Percentiles rank a stretch among this genome's conserved stretches.
phyloP scores from a whole-genome alignment of 2,888 invertebrate genomes.

The Nephrotoma appendiculata region DNA sequence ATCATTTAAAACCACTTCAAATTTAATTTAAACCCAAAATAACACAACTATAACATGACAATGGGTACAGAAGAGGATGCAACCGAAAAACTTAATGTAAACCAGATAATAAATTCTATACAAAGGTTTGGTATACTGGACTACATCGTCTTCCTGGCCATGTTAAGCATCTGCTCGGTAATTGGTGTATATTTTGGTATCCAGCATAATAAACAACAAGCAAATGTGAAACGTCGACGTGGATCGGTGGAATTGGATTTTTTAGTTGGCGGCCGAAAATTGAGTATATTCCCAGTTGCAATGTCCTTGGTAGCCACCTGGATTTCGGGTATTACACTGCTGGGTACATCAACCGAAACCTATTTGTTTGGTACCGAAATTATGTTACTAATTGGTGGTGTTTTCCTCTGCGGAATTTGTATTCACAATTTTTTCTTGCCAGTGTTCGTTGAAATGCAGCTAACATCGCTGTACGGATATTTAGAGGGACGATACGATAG shows the following conservation, averaged over 20 bases:
- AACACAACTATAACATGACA: not conserved
- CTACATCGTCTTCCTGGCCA: not conserved
- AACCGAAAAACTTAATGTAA: not conserved
- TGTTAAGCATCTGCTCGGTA: not conserved
- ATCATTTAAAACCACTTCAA: not conserved
- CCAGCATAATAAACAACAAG: not conserved
- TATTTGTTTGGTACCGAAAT: slow-evolving; percentile 67
- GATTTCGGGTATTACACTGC: slow-evolving; percentile 46
- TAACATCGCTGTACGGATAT: slow-evolving; percentile 68
- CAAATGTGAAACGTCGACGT: not conserved
- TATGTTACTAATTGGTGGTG: slow-evolving; percentile 36
- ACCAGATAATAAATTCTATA: not conserved
- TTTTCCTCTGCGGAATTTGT: slow-evolving; percentile 35
- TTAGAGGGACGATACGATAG: slow-evolving; percentile 56
- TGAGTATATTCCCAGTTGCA: not conserved
- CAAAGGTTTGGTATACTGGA: not conserved
- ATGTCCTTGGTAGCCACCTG: not conserved
- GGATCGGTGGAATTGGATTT: not conserved
- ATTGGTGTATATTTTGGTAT: not conserved
- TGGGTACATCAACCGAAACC: slow-evolving; percentile 60
- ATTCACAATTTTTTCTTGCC: slow-evolving; percentile 48
- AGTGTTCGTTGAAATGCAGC: slow-evolving; percentile 49
- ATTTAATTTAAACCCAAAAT: not conserved
- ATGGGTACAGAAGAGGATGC: not conserved
- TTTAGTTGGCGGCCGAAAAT: not conserved